A percentile compares a stretch with the other conserved stretches of the same genome.
Evolutionary conservation across 2,797 vertebrate species (phyloP).

Genomic region (Simalia tracyae): DNA sequence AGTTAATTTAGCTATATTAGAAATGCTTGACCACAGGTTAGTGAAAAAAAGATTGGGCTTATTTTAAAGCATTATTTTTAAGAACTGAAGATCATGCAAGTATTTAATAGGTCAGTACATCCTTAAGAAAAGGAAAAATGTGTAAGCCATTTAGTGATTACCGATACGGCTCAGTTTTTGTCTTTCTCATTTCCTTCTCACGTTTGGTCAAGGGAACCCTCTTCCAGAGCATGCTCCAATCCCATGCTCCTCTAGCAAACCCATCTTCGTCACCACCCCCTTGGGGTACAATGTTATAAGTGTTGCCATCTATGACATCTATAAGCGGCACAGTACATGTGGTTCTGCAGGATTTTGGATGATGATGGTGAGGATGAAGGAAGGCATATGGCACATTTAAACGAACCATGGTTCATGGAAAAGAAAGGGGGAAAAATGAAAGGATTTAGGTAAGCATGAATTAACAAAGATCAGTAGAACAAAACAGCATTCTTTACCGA

Average conservation of each 20-base stretch:
- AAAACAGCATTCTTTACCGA: constrained; percentile 84
- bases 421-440: constrained; percentile 70
- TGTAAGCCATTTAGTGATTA: constrained; percentile 85
- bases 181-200: constrained; percentile 90
- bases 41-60: constrained; percentile 32
- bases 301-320: constrained; percentile 95
- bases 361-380: constrained; percentile 66
- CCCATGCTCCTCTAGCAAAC: constrained; percentile 98
- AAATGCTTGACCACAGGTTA: constrained; percentile 25
- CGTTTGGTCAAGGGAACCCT: constrained; percentile 88
- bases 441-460: constrained; percentile 74
- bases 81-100: constrained; percentile 53
- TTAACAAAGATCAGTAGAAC: constrained; percentile 31
- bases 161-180: constrained; percentile 98
- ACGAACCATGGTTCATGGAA: constrained; percentile 60
- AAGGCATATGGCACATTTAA: constrained; percentile 60
- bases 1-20: constrained; percentile 14
- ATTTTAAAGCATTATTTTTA: not conserved
- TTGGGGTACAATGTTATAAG: constrained; percentile 86
- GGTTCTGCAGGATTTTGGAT: constrained; percentile 83
- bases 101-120: constrained; percentile 70
- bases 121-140: constrained; percentile 51
- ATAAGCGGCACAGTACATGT: constrained; percentile 96
- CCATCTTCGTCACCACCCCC: constrained; percentile 94
- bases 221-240: constrained; percentile 99